phyloP scores from a whole-genome alignment of 1,140 invertebrate species.

The Psix sp. region DNA sequence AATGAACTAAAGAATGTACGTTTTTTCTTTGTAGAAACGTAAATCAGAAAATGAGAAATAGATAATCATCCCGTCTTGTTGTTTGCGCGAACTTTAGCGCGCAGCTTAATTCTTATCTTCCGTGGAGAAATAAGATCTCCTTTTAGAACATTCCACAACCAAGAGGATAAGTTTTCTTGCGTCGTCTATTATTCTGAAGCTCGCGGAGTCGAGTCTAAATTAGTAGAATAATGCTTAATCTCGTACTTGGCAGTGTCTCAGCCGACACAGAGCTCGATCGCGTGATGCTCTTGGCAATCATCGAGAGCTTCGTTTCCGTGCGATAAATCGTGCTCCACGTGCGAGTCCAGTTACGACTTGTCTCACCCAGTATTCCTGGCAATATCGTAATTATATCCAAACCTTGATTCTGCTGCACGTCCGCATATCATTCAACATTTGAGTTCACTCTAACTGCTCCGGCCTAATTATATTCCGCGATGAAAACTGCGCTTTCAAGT shows the following conservation, averaged over 20 bases:
- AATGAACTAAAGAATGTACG: constrained; percentile 5
- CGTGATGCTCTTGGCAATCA: constrained; percentile 63
- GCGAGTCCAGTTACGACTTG: constrained; percentile 53
- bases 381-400: constrained; percentile 58
- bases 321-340: constrained; percentile 61
- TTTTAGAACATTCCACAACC: constrained; percentile 51
- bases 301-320: constrained; percentile 58
- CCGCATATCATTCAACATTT: constrained; percentile 38
- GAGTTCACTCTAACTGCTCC: constrained; percentile 35
- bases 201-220: constrained; percentile 50
- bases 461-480: constrained; percentile 55
- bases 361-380: constrained; percentile 58
- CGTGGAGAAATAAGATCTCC: constrained; percentile 32
- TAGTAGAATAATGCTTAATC: constrained; percentile 62
- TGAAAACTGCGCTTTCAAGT: constrained; percentile 33
- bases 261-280: constrained; percentile 57
- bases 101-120: constrained; percentile 30
- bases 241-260: constrained; percentile 61
- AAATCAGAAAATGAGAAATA: constrained; percentile 28
- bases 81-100: constrained; percentile 8
- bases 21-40: not conserved
- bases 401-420: constrained; percentile 29
- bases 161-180: constrained; percentile 40
- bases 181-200: constrained; percentile 53
- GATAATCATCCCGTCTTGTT: constrained; percentile 23